A percentile compares a stretch with the other conserved stretches of the same genome.
These are phyloP conservation scores for Globodera rostochiensis DNA, from an alignment of 1,140 invertebrate species.

Conservation along the genomic window DNA sequence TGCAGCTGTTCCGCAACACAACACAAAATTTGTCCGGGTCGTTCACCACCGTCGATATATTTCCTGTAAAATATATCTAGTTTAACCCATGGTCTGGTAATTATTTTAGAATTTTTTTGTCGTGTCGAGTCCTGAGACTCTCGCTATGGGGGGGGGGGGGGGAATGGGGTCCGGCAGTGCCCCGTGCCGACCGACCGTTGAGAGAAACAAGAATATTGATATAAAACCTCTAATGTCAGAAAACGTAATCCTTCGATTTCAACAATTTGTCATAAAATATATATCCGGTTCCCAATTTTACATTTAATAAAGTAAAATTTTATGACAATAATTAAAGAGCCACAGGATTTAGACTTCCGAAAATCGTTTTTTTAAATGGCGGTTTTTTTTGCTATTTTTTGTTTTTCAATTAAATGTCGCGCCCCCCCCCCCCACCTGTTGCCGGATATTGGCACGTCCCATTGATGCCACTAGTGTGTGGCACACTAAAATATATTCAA, in stretches of 20 bases:
- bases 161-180: no score
- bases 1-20: constrained; percentile 39
- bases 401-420: background rate
- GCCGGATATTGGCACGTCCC: constrained; percentile 55
- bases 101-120: no score
- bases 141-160: no score
- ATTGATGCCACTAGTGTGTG: constrained; percentile 46
- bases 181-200: no score
- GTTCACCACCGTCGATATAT: constrained; percentile 44
- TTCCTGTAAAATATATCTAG: constrained; percentile 27
- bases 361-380: no score
- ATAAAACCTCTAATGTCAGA: no score
- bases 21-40: constrained; percentile 52
- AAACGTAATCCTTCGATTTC: no score
- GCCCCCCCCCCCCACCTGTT: constrained; percentile 36
- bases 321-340: constrained; percentile 5
- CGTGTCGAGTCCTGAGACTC: no score
- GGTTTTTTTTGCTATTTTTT: background rate
- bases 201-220: no score
- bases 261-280: no score
- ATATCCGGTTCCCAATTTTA: no score
- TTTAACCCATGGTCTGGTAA: constrained; percentile 1
- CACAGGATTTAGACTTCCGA: no score
- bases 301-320: background rate
- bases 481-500: constrained; percentile 4